These are phyloP conservation scores for Felis catus DNA, from an alignment of 2,113 vertebrate genomes.

Conservation along the genomic window DNA sequence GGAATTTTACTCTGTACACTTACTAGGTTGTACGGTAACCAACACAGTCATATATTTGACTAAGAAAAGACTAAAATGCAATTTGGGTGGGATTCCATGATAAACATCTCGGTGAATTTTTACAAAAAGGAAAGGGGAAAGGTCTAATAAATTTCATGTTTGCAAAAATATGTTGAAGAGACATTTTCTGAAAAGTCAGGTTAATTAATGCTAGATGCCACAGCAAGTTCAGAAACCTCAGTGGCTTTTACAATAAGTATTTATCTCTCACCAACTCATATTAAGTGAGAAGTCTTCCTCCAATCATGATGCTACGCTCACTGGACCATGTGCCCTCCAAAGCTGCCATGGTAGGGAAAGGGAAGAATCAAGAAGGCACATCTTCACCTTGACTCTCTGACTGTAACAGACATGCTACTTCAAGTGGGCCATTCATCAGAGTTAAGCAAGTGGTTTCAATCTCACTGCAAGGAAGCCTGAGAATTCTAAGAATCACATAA, in stretches of 20 bases:
- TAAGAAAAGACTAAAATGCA: neutral
- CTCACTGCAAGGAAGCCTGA: neutral
- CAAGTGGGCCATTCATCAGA: neutral
- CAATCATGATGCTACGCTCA: neutral
- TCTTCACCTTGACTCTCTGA: neutral
- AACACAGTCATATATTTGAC: neutral
- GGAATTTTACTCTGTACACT: neutral
- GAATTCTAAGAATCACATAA: neutral
- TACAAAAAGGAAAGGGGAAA: neutral
- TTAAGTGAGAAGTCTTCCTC: neutral
- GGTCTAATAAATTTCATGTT: neutral
- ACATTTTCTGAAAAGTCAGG: neutral
- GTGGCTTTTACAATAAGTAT: neutral
- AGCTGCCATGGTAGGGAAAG: neutral
- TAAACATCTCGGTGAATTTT: neutral
- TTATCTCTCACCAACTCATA: neutral
- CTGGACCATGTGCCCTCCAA: neutral
- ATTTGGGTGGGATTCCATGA: neutral
- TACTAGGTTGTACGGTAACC: neutral
- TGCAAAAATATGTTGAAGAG: neutral
- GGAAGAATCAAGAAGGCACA: neutral
- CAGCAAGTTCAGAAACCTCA: neutral
- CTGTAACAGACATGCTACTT: neutral
- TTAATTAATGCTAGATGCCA: neutral
- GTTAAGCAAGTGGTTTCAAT: neutral